Evolutionary conservation across 2,797 vertebrate genomes (phyloP).

Genomic region (Sebastes goodei): DNA sequence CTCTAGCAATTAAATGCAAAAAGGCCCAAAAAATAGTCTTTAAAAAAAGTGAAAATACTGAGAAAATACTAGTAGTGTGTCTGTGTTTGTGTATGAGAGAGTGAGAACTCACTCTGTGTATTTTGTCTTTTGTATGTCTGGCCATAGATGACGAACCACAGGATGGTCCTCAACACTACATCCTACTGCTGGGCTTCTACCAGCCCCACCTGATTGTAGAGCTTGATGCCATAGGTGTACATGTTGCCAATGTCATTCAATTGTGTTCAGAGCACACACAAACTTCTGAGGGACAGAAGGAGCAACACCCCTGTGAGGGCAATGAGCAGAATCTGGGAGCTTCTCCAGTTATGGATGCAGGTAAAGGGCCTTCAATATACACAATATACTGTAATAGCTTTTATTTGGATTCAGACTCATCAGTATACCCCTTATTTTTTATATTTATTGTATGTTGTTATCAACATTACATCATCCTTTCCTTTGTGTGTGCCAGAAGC

Average conservation of each 20-base stretch:
- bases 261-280: constrained; percentile 44
- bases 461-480: background rate
- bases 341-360: constrained; percentile 15
- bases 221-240: constrained; percentile 85
- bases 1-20: too few relatives aligned
- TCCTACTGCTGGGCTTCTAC: constrained; percentile 89
- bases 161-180: constrained; percentile 90
- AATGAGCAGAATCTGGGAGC: background rate
- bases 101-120: background rate
- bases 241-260: constrained; percentile 87
- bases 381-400: too few relatives aligned
- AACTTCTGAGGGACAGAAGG: background rate
- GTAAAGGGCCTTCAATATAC: constrained; percentile 12
- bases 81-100: background rate
- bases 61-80: background rate
- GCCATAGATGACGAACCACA: constrained; percentile 93
- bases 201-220: constrained; percentile 83
- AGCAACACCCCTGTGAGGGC: background rate
- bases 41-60: background rate
- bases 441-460: background rate
- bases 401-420: too few relatives aligned
- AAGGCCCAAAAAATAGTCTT: too few relatives aligned
- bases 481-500: background rate
- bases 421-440: background rate
- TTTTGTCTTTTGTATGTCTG: constrained; percentile 15